Base-by-base conservation (phyloP, 2,797 vertebrate genomes). In the Kryptolebias ocellatus region DNA sequence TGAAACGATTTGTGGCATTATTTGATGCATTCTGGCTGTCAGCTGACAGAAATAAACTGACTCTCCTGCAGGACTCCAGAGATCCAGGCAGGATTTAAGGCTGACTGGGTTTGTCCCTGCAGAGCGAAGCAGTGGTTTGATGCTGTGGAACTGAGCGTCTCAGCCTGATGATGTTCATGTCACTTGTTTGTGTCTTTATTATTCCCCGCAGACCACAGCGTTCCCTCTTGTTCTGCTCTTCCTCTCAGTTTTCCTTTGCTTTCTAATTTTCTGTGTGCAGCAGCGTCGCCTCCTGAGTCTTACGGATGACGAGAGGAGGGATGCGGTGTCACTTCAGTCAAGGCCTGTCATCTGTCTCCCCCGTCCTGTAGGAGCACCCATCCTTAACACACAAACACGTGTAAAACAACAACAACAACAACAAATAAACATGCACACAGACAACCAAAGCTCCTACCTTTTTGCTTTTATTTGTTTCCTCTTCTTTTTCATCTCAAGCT, bases 261-360 rank as follows among this genome's bases (percentile, higher is more conserved):
- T 60, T 54, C 53, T 53, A 29, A 2, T 53, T 80, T 59, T 37
- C 47, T 71, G 67, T 72, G 31, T 20, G 34, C 57, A 53, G 60
- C 37, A 18, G 47, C 52, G 53, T 44, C 59, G 55, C 79, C 81
- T 83, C 80, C 55, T 2, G 85, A 87, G 81, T 85, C 56, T 74
- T 60, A 37, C 0, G 1, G 74, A 79, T 81, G 84, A 88, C 81
- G 86, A 89, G 82, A 89, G 81, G 82, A 91, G 83, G 69, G 83
- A 89, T 89, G 81, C 68, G 39, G 76, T 92, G 89, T 93, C 87
- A 90, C 80, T 78, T 87, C 66, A 84, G 79, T 90, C 87, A 88
- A 76, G 85, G 83, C 57, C 78, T 77, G 72, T 81, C 87, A 92
- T 92, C 76, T 78, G 84, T 92, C 90, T 91, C 78, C 62, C 28